A percentile compares a stretch with the other conserved stretches of the same genome.
Conservation (phyloP, 2,113 vertebrate genomes). For the Oreochromis aureus region DNA sequence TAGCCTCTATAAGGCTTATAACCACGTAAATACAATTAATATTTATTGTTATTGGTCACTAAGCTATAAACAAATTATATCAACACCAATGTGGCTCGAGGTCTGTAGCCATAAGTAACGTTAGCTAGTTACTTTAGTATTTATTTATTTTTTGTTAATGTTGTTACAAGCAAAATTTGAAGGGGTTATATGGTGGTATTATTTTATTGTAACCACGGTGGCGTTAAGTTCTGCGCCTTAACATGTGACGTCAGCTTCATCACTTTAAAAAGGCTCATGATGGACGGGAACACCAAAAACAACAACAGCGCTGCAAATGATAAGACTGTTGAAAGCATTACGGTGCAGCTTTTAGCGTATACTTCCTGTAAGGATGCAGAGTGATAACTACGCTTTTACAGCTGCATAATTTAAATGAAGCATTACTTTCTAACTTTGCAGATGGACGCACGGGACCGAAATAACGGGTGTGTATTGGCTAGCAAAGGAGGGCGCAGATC, state of each 20-base stretch:
- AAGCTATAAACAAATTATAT: neutral
- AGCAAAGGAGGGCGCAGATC: slow-evolving; percentile 1
- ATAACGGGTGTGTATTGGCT: neutral
- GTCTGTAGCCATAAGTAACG: neutral
- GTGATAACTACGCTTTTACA: neutral
- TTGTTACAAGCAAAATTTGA: neutral
- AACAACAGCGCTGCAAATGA: neutral
- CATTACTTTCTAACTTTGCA: neutral
- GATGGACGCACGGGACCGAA: neutral
- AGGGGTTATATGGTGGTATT: neutral
- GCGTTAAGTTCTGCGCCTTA: neutral
- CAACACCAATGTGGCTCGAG: neutral
- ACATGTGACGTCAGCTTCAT: neutral
- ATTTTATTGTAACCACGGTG: neutral
- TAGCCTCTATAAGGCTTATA: neutral
- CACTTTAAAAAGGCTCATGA: neutral
- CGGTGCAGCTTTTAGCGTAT: neutral
- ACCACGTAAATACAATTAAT: neutral
- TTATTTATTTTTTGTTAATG: neutral
- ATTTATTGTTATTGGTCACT: neutral
- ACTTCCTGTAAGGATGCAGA: neutral
- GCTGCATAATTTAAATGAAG: neutral
- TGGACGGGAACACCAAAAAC: neutral
- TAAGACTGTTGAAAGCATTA: neutral
- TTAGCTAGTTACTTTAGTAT: neutral